Evolutionary conservation across 2,113 vertebrate genomes (phyloP).

Genomic region (Gasterosteus nipponicus): DNA sequence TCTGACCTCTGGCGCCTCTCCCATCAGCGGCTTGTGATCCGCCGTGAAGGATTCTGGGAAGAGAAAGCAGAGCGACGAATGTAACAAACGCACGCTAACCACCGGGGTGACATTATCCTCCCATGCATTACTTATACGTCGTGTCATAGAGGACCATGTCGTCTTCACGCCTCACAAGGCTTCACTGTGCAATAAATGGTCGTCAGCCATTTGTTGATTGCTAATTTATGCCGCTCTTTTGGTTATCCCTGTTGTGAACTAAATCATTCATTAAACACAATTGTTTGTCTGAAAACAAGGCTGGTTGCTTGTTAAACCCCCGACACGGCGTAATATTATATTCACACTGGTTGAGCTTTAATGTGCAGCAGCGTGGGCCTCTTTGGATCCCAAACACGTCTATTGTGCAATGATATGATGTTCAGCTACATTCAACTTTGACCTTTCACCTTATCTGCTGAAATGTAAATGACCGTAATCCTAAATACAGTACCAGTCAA

Average conservation of each 20-base stretch:
- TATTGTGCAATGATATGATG: not conserved
- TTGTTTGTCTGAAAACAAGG: not conserved
- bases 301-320: not conserved
- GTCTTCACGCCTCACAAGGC: not conserved
- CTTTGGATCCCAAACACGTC: not conserved
- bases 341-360: not conserved
- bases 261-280: not conserved
- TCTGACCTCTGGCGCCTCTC: constrained; percentile 92
- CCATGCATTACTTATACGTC: not conserved
- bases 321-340: not conserved
- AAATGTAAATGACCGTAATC: not conserved
- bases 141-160: not conserved
- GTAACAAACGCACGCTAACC: not conserved
- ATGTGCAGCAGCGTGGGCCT: not conserved
- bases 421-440: not conserved
- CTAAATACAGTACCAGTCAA: not conserved
- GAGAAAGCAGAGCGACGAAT: not conserved
- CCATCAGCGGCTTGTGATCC: constrained; percentile 96
- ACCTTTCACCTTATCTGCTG: constrained; percentile 1
- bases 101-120: not conserved
- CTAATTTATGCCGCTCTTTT: not conserved
- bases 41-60: constrained; percentile 93
- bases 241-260: not conserved
- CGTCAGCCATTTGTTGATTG: not conserved
- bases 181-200: not conserved